Evolutionary conservation across 2,888 invertebrate species (phyloP).

Genomic region (Matsumyia berberina): DNA sequence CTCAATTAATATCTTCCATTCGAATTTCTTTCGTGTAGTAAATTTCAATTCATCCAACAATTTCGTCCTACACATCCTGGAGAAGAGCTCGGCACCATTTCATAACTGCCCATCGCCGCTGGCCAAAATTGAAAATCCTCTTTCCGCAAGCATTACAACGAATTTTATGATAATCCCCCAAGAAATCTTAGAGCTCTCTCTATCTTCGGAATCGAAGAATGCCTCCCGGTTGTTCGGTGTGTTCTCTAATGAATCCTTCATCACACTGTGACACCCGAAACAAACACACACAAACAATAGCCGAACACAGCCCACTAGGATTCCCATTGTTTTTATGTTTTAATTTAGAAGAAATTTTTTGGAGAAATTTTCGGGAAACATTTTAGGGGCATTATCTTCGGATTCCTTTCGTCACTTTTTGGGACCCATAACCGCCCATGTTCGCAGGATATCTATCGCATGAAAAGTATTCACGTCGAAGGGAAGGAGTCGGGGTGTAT

Average conservation of each 20-base stretch:
- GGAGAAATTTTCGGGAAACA: slow-evolving; percentile 9
- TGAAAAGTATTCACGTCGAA: slow-evolving; percentile 42
- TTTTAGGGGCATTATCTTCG: slow-evolving; percentile 60
- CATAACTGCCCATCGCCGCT: slow-evolving; percentile 15
- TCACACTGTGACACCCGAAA: slow-evolving; percentile 45
- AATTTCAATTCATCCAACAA: slow-evolving; percentile 24
- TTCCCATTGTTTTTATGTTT: slow-evolving; percentile 68
- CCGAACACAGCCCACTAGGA: background rate
- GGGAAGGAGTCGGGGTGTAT: slow-evolving; percentile 51
- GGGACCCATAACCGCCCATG: slow-evolving; percentile 34
- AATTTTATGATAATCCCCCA: slow-evolving; percentile 58
- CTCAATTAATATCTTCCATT: slow-evolving; percentile 36
- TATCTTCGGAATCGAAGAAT: slow-evolving; percentile 34
- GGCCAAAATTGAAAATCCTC: slow-evolving; percentile 56
- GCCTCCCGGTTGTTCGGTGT: slow-evolving; percentile 21
- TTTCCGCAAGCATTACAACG: slow-evolving; percentile 52
- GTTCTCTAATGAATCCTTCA: slow-evolving; percentile 64
- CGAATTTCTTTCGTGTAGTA: slow-evolving; percentile 32
- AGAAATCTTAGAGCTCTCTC: background rate
- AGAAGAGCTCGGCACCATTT: slow-evolving; percentile 6
- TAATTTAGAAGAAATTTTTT: slow-evolving; percentile 42
- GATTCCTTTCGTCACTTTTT: slow-evolving; percentile 62
- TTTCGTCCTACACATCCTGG: slow-evolving; percentile 10
- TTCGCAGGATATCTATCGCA: slow-evolving; percentile 36
- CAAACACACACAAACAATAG: background rate